phyloP scores from a whole-genome alignment of 2,888 invertebrate species.

The Tetrapedia diversipes region DNA sequence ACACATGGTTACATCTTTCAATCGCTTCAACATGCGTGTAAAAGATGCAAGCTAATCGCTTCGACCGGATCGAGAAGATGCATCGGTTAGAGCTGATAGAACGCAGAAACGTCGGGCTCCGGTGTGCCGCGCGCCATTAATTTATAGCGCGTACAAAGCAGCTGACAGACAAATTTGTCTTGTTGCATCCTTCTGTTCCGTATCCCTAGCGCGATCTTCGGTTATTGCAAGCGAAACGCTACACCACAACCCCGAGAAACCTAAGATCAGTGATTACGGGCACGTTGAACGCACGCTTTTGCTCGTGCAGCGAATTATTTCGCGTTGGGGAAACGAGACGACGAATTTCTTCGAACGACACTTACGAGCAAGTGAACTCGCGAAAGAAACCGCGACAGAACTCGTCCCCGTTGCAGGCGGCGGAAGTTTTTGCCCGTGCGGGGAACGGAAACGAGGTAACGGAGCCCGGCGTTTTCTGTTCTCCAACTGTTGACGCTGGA shows the following conservation, averaged over 20 bases:
- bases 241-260: not conserved
- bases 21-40: no score
- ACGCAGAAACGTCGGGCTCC: not conserved
- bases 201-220: not conserved
- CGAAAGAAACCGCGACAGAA: not conserved
- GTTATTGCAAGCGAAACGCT: constrained; percentile 12
- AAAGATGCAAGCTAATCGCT: not conserved
- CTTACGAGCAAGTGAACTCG: not conserved
- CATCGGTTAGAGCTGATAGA: not conserved
- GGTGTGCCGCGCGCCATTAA: not conserved
- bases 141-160: not conserved
- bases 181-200: not conserved
- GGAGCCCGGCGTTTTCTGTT: constrained; percentile 17
- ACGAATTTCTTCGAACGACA: not conserved
- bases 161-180: constrained; percentile 15
- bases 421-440: constrained; percentile 8
- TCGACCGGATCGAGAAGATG: not conserved
- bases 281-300: no score
- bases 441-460: constrained; percentile 8
- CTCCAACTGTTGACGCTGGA: constrained; percentile 11
- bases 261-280: not conserved
- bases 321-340: not conserved
- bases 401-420: constrained; percentile 9
- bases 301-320: no score
- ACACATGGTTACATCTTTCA: not conserved